Conservation (phyloP, 2,888 invertebrate genomes). For the Nemapogon koenigi region DNA sequence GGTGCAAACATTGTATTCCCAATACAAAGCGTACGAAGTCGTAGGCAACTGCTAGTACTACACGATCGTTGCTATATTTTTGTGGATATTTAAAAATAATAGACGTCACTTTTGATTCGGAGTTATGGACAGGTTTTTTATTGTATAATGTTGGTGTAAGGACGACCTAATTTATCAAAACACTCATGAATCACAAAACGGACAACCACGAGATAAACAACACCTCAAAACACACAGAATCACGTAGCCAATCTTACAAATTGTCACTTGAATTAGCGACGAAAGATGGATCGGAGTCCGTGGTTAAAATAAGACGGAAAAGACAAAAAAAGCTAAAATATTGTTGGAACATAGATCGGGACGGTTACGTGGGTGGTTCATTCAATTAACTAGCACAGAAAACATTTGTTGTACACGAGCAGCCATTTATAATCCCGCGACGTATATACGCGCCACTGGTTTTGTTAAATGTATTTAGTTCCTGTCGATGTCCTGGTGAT, state of each 20-base stretch:
- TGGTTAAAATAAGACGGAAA: not conserved
- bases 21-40: too few relatives aligned
- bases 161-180: conserved; percentile 24
- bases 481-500: not conserved
- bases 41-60: too few relatives aligned
- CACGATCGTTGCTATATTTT: too few relatives aligned
- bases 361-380: conserved; percentile 12
- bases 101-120: too few relatives aligned
- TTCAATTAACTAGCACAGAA: conserved; percentile 9
- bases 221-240: conserved; percentile 3
- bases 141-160: too few relatives aligned
- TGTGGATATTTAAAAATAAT: too few relatives aligned
- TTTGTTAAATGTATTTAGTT: not conserved
- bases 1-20: too few relatives aligned
- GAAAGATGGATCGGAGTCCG: conserved; percentile 2
- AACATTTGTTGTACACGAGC: not conserved
- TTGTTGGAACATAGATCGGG: not conserved
- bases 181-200: conserved; percentile 4
- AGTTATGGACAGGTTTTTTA: too few relatives aligned
- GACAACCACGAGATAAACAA: too few relatives aligned
- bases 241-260: conserved; percentile 5
- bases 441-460: not conserved
- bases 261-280: conserved; percentile 6
- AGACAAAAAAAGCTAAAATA: not conserved
- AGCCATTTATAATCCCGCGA: not conserved